Evolutionary conservation across 2,888 invertebrate genomes (phyloP).

Genomic region (Stenotaenia linearis): DNA sequence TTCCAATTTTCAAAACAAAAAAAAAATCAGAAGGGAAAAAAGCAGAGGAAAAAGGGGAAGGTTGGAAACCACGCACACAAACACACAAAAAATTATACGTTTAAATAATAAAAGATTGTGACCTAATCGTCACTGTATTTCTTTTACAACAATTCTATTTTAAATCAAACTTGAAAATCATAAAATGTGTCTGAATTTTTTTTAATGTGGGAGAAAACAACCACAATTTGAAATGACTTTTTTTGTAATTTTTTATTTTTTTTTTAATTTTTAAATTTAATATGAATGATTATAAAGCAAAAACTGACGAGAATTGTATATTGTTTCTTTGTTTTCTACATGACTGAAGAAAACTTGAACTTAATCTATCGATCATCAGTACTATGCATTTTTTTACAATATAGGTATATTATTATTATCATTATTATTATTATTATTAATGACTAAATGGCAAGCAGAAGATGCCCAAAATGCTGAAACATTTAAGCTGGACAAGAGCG

Average conservation of each 20-base stretch:
- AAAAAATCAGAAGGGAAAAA: background rate
- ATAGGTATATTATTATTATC: background rate
- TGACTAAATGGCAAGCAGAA: background rate
- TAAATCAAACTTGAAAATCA: background rate
- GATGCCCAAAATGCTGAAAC: slow-evolving; percentile 10
- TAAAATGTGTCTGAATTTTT: background rate
- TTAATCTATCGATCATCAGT: slow-evolving; percentile 8
- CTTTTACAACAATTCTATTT: background rate
- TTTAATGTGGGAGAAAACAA: background rate
- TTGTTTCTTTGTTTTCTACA: background rate
- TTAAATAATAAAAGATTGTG: background rate
- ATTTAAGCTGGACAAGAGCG: slow-evolving; percentile 16
- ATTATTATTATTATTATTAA: no score
- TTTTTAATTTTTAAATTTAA: background rate
- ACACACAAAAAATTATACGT: slow-evolving; percentile 13
- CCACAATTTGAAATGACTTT: background rate
- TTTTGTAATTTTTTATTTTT: background rate
- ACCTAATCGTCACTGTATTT: background rate
- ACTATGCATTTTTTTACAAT: slow-evolving; percentile 8
- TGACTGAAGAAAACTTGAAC: background rate
- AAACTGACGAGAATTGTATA: background rate
- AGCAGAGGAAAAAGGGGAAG: background rate
- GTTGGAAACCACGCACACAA: background rate
- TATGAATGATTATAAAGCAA: slow-evolving; percentile 3
- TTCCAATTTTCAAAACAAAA: background rate